Base-by-base conservation (phyloP, 1,140 invertebrate species). In the Mylabris phalerata region DNA sequence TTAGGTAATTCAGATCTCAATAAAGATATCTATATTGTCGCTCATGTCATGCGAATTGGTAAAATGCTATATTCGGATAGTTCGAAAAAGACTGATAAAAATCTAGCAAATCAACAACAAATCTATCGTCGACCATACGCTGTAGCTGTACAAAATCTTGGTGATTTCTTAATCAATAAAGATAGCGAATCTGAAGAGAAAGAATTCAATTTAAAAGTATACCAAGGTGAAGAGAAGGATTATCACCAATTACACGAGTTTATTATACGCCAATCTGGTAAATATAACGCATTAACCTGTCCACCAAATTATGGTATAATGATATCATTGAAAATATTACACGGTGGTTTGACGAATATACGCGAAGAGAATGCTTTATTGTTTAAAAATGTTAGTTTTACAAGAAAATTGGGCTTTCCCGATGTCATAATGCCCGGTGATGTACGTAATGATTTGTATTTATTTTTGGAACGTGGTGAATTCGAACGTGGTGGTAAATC, bases 351-450 rank as follows among this genome's bases (percentile, higher is more conserved):
- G 43, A 75, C 78, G 0, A 82, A 86, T 66, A 84, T 90, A 4
- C 80, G 82, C 9, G 83, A 87, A 62, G 89, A 92, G 55, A 84
- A 90, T 67, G 86, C 88, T 4, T 66, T 91, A 25, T 73, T 92
- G 9, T 89, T 92, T 65, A 91, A 90, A 65, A 92, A 90, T 59
- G 84, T 91, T 10, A 86, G 87, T 9, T 76, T 94, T 11, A 93
- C 92, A 4, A 86, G 84, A 48, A 95, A 96, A 74, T 81, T 94
- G 43, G 93, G 93, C 0, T 96, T 97, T 72, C 88, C 93, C 40
- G 93, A 97, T 77, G 87, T 96, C 32, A 95, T 98, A 56, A 95
- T 95, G 89, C 94, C 95, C 0, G 94, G 95, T 13, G 92, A 92
- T 73, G 88, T 93, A 2, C 85, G 94, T 67, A 98, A 98, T 77